Base-by-base conservation (phyloP, 1,140 invertebrate species). In the Sminthurinus signatus region DNA sequence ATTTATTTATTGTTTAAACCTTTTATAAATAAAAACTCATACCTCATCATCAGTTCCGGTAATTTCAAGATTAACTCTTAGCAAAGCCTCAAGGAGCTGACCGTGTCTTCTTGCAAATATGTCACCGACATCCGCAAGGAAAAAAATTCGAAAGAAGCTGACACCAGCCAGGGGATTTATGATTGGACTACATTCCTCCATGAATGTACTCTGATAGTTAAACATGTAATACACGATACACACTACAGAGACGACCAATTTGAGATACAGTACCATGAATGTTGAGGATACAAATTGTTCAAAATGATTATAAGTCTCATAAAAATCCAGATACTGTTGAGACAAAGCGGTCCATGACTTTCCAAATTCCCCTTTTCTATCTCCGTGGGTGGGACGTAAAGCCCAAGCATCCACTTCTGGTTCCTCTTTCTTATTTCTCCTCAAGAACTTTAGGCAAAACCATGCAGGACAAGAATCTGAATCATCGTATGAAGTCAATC, bases 261-360 rank as follows among this genome's bases (percentile, higher is more conserved):
- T 36, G 8, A 21, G n/a, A 28, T 39, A 58, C 2, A 57, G n/a
- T 5, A 64, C 21, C 15, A 58, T 64, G 39, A 48, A 64, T 12
- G 52, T 46, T 21, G 17, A 14, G 19, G 52, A 52, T 2, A 32
- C 14, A 8, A 36, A 64, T 10, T 31, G 36, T 19, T 28, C 3
- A 19, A 57, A 64, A 3, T 21, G 19, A 8, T 29, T 31, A 48
- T 31, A 64, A 19, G 57, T n/a, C 25, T 64, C 52, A 1, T 36
- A 31, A 23, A 32, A 64, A 28, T 64, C 54, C 31, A 57, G 29
- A 28, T 57, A 64, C 27, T 64, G 62, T 17, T 58, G 25, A 12
- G 52, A 46, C 23, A 64, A 31, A 17, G 54, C 52, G 14, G 25
- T 17, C 62, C 62, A 64, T 48, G 62, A 62, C 27, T 62, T 62